Conservation (phyloP, 2,797 vertebrate species). For the Acipenser ruthenus region DNA sequence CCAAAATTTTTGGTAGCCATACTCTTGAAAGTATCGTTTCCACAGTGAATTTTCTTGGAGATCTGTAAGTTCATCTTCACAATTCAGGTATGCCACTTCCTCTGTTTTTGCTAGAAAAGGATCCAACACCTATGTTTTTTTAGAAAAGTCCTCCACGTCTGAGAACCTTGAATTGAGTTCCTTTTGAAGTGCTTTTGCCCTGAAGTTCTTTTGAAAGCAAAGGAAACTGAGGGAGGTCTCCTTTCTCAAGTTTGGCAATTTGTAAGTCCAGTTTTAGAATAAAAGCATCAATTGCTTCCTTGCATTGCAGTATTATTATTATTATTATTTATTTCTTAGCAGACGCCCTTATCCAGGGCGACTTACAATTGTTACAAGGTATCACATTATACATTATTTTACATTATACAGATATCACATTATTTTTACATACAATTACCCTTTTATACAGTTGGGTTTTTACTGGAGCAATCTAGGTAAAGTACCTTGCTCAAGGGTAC, state of each 20-base stretch:
- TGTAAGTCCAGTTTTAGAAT: neutral
- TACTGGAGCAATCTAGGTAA: too few relatives aligned
- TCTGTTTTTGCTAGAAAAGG: neutral
- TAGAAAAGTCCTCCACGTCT: neutral
- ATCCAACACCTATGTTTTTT: neutral
- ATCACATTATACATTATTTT: too few relatives aligned
- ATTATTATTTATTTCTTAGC: too few relatives aligned
- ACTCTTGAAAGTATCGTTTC: too few relatives aligned
- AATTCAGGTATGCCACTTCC: neutral
- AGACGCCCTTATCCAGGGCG: too few relatives aligned
- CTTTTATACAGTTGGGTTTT: too few relatives aligned
- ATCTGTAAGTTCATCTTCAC: neutral
- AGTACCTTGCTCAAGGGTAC: too few relatives aligned
- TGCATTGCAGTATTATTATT: constrained; percentile 2
- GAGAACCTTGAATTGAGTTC: neutral
- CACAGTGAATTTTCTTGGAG: neutral
- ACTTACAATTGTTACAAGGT: too few relatives aligned
- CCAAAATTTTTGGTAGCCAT: too few relatives aligned
- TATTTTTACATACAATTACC: too few relatives aligned
- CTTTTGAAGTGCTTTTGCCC: neutral
- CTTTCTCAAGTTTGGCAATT: neutral
- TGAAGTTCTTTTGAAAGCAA: neutral
- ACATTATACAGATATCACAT: too few relatives aligned
- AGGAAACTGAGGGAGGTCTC: constrained; percentile 2
- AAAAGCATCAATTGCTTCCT: constrained; percentile 5